Evolutionary conservation across 30 jellyfish, hydroid and myxozoan genomes (phyloP).

Genomic region (Aurelia aurita): DNA sequence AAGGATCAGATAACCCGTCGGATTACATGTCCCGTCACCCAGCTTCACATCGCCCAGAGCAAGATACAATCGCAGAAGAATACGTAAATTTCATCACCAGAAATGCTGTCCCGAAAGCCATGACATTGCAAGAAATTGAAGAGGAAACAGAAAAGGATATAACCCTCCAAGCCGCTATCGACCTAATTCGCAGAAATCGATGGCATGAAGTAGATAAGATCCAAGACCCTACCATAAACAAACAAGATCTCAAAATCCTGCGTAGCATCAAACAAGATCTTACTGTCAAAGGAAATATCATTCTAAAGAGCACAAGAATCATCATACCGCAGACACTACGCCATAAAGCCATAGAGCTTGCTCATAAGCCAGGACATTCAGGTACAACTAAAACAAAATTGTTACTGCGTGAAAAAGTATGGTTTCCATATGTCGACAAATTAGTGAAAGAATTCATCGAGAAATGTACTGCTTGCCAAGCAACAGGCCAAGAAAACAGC

Average conservation of each 20-base stretch:
- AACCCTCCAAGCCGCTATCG: conserved; percentile 31
- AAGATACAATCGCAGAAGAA: conserved; percentile 37
- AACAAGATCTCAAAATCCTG: too few relatives aligned
- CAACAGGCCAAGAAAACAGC: conserved; percentile 26
- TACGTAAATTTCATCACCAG: conserved; percentile 29
- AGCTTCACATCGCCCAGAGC: conserved; percentile 12
- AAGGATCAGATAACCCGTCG: conserved; percentile 30
- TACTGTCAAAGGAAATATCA: too few relatives aligned
- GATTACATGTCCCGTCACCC: conserved; percentile 36
- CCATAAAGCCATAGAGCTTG: too few relatives aligned
- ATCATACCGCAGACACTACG: too few relatives aligned
- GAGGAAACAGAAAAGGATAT: conserved; percentile 45
- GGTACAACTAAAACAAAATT: too few relatives aligned
- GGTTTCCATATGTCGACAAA: conserved; percentile 32
- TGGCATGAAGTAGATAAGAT: too few relatives aligned
- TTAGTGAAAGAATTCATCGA: conserved; percentile 30
- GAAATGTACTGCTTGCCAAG: conserved; percentile 38
- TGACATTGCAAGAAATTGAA: conserved; percentile 53
- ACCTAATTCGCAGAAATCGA: conserved; percentile 28
- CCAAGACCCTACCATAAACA: too few relatives aligned
- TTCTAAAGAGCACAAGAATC: too few relatives aligned
- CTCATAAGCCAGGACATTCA: too few relatives aligned
- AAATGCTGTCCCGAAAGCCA: conserved; percentile 58
- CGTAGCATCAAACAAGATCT: too few relatives aligned
- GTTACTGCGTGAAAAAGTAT: background rate